Base-by-base conservation (phyloP, 2,888 invertebrate genomes). In the Glaucopsyche alexis region DNA sequence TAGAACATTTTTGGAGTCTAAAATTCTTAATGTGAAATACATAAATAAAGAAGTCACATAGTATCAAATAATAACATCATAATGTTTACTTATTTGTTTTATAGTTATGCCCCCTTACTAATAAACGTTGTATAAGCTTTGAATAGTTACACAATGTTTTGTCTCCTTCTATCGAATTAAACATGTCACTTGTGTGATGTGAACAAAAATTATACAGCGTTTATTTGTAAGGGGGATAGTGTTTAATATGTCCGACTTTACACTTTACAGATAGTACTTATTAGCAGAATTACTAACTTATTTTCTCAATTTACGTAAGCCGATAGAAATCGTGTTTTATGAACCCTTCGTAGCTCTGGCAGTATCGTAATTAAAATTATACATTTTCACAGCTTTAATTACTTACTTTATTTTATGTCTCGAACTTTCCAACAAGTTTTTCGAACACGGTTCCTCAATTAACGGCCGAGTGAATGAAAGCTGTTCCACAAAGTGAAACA, bases 371-470 rank as follows among this genome's bases (percentile, higher is more conserved):
- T 60, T 60, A 60, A 60, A 60, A 60, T 60, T 60, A 60, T 38
- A 60, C 29, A 60, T 60, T 60, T 60, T 60, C 60, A 6, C 60
- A 38, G 60, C 14, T 38, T 60, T 60, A 60, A 60, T 60, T 60
- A 60, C 29, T 60, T 38, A 60, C 60, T 60, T 60, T 38, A 38
- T 60, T 60, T 60, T 38, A 60, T 60, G 60, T 60, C 60, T 60
- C 40, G 42, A 67, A 66, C 66, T 66, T 66, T 40, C 40, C 42
- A 14, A 66, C 40, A 42, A 66, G 66, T 66, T 66, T 66, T 66
- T 42, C 66, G 16, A 60, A 67, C 67, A 67, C 5, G 69, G 47
- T 29, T 69, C 29, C 29, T 69, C 69, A 69, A 69, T 69, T 69
- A 69, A 69, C 47, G 47, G 49, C 49, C 69, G 45, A 69, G 29